Evolutionary conservation across 1,140 invertebrate species (phyloP), one percentile per base, ranked within the genome.

Genomic region (Drosophila micromelanica): DNA sequence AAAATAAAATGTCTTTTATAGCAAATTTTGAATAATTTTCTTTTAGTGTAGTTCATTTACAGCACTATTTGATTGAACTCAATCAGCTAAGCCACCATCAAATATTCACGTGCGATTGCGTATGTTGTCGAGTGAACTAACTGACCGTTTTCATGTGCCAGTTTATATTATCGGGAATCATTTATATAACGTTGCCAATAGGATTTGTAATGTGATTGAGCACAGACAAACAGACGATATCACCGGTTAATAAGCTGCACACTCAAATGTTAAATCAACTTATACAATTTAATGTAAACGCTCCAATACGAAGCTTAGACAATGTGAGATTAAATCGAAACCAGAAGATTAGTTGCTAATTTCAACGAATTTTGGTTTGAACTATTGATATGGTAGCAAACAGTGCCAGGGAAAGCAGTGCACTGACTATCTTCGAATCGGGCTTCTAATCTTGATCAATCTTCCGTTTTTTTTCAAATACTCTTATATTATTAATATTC

Each of bases 111-210:
- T 65, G 51, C 42, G 60, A 52, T 35, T 69, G 49, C 63, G 40
- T 67, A 63, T 48, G 46, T 35, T 8, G 9, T 7, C 32, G 32
- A 35, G 32, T 35, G 32, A 49, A 23, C 72, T 79, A 63, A 77
- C 62, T 76, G 73, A 69, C 42, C 78, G 52, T 42, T 65, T 68
- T 63, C 76, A 69, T 70, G 69, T 63, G 76, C 48, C 77, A 70
- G 57, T 63, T 57, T 46, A 46, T 48, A 49, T 80, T 80, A 85
- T 80, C 81, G 65, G 56, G 46, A 43, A 63, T 57, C 74, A 86
- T 85, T 85, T 86, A 86, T 85, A 76, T 85, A 56, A 35, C 78
- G 86, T 68, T 80, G 78, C 37, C 81, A 86, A 86, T 78, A 72
- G 65, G 69, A 79, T 76, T 76, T 61, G 76, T 67, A 52, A 76